These are phyloP conservation scores for Esox lucius DNA, from an alignment of 2,797 vertebrate species.

Conservation along the genomic window DNA sequence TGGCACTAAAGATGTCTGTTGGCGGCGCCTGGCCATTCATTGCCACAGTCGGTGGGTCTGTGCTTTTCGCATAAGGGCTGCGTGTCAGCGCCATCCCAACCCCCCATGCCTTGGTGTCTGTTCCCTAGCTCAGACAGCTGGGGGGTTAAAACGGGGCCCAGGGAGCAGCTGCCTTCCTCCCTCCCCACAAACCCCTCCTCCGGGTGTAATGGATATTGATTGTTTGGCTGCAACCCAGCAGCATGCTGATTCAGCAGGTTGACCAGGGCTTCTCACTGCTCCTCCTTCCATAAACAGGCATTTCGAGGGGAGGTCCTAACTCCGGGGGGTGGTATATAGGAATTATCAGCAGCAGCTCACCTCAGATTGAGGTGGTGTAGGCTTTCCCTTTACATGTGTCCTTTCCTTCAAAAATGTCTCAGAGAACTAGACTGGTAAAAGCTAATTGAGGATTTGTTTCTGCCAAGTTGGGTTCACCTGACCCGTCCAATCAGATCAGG, in stretches of 20 bases:
- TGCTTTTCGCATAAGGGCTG: conserved; percentile 10
- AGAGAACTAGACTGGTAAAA: too few relatives aligned
- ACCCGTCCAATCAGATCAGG: too few relatives aligned
- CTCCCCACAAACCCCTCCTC: conserved; percentile 29
- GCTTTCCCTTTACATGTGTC: too few relatives aligned
- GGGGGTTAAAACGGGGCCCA: conserved; percentile 9
- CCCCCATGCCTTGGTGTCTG: conserved; percentile 23
- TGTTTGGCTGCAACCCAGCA: conserved; percentile 47
- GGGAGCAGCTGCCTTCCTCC: conserved; percentile 38
- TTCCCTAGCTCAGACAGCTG: conserved; percentile 34
- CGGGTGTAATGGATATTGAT: conserved; percentile 61
- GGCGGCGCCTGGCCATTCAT: background rate
- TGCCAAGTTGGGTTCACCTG: too few relatives aligned
- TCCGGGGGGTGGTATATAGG: background rate
- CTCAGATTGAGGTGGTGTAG: too few relatives aligned
- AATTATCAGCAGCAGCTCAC: background rate
- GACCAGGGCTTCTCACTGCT: conserved; percentile 10
- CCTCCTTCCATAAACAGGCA: background rate
- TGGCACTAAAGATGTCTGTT: conserved; percentile 4
- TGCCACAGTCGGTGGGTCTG: background rate
- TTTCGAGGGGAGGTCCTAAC: background rate
- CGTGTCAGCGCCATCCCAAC: conserved; percentile 9
- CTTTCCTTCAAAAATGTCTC: too few relatives aligned
- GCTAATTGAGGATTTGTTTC: too few relatives aligned
- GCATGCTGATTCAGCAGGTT: conserved; percentile 46